Evolutionary conservation across 2,797 vertebrate genomes (phyloP).

Genomic region (Chelonia mydas): DNA sequence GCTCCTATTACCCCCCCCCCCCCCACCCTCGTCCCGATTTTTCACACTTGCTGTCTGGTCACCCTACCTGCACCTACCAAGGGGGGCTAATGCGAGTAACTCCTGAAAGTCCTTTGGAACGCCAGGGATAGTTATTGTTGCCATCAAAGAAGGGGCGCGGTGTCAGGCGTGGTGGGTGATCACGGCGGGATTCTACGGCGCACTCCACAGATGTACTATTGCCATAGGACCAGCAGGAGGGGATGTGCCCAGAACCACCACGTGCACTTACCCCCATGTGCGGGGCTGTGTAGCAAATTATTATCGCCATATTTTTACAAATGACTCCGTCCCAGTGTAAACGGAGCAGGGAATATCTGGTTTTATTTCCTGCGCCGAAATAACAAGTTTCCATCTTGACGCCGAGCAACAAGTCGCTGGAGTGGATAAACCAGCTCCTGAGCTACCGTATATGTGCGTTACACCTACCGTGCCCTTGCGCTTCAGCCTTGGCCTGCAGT

Average conservation of each 20-base stretch:
- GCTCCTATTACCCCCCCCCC: too few species aligned
- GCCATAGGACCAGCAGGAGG: too few species aligned
- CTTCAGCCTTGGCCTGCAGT: not conserved
- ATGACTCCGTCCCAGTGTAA: not conserved
- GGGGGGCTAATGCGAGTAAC: not conserved
- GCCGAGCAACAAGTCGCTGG: not conserved
- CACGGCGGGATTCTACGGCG: not conserved
- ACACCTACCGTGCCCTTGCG: too few species aligned
- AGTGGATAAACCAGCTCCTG: not conserved
- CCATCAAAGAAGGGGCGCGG: not conserved
- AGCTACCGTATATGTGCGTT: too few species aligned
- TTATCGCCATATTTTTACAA: not conserved
- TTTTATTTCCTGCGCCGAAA: not conserved
- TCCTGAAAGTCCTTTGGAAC: not conserved
- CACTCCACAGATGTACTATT: too few species aligned
- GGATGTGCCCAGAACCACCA: rapidly evolving
- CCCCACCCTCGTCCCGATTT: too few species aligned
- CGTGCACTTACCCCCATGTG: not conserved
- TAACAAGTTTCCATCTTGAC: not conserved
- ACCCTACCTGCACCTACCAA: not conserved
- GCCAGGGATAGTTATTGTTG: not conserved
- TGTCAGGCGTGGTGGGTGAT: not conserved
- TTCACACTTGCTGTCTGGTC: too few species aligned
- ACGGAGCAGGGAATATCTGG: not conserved
- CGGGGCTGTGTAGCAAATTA: rapidly evolving